Conservation (phyloP, 2,888 invertebrate species). For the Alviniconcha strummeri region DNA sequence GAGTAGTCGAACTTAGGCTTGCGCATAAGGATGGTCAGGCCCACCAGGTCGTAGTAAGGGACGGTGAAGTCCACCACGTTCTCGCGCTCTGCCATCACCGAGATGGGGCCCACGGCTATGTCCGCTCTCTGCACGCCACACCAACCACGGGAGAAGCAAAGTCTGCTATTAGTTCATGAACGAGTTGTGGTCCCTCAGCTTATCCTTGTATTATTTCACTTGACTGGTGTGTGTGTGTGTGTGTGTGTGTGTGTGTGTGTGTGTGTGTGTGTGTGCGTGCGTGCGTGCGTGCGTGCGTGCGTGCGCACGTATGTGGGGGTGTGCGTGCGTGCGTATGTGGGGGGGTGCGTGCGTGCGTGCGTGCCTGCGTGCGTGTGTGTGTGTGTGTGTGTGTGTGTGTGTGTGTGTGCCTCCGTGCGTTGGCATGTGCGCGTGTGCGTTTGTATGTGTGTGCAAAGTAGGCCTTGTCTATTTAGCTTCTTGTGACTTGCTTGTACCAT, state of each 20-base stretch:
- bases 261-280: neutral
- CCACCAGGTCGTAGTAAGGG: constrained; percentile 97
- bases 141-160: neutral
- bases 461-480: too few species aligned
- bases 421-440: too few species aligned
- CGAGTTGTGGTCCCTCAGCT: too few species aligned
- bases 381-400: too few species aligned
- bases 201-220: neutral
- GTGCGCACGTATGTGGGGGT: too few species aligned
- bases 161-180: too few species aligned
- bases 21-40: constrained; percentile 96
- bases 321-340: too few species aligned
- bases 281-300: neutral
- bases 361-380: too few species aligned
- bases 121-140: constrained; percentile 82
- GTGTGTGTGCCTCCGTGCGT: too few species aligned
- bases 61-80: constrained; percentile 97
- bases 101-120: constrained; percentile 93
- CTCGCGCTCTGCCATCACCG: constrained; percentile 94
- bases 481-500: too few species aligned
- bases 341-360: too few species aligned
- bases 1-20: constrained; percentile 92
- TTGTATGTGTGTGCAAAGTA: too few species aligned
- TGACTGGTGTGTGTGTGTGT: constrained; percentile 5
- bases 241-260: neutral